These are phyloP conservation scores for Rousettus leschenaultii DNA, from an alignment of 2,113 vertebrate genomes.

Conservation along the genomic window DNA sequence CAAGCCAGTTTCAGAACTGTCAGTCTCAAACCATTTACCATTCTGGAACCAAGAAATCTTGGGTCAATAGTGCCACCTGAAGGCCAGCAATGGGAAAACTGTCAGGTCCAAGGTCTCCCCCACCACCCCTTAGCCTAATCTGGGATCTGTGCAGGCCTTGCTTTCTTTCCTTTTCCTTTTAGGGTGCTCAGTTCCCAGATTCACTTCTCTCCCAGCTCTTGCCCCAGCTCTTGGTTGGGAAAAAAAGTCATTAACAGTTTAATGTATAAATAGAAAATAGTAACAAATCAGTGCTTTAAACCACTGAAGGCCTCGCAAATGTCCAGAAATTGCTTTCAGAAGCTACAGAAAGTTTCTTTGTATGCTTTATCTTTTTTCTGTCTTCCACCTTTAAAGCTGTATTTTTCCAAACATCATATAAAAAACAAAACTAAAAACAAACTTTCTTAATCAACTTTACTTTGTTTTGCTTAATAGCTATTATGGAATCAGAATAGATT, in stretches of 20 bases:
- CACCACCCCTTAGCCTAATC: fast-evolving
- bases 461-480: not conserved
- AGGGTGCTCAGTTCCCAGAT: not conserved
- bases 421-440: not conserved
- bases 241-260: not conserved
- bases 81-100: slow-evolving; percentile 37
- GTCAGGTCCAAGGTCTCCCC: not conserved
- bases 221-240: not conserved
- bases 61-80: slow-evolving; percentile 62
- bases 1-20: not conserved
- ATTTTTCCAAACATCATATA: not conserved
- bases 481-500: not conserved
- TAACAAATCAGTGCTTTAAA: not conserved
- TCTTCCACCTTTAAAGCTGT: not conserved
- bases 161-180: not conserved
- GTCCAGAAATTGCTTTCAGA: not conserved
- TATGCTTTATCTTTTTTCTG: not conserved
- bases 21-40: not conserved
- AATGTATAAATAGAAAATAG: not conserved
- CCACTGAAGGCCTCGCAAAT: not conserved
- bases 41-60: not conserved
- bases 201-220: not conserved
- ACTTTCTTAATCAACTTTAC: not conserved
- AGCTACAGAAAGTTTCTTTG: not conserved
- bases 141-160: not conserved